Percentiles rank a stretch among this genome's conserved stretches.
These are phyloP conservation scores for Acanthosoma haemorrhoidale DNA, from an alignment of 2,888 invertebrate species.

Conservation along the genomic window DNA sequence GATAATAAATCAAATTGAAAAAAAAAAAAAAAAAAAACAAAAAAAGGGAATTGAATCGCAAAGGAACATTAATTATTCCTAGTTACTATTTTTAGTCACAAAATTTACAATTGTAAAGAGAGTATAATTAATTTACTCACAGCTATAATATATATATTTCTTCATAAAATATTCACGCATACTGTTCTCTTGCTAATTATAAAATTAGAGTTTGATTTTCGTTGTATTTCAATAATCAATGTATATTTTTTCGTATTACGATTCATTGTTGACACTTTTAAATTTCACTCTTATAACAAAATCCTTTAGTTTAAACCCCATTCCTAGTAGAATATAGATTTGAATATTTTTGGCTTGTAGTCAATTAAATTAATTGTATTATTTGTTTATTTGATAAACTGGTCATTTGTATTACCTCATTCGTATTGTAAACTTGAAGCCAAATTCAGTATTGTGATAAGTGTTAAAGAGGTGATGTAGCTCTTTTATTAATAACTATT, in stretches of 20 bases:
- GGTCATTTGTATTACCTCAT: slow-evolving; percentile 6
- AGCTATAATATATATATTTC: no score
- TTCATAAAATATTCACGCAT: no score
- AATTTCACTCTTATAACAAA: background rate
- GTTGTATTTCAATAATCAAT: no score
- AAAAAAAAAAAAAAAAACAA: background rate
- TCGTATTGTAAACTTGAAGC: background rate
- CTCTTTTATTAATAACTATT: background rate
- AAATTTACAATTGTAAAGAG: no score
- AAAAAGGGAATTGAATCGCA: no score
- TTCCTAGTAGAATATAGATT: background rate
- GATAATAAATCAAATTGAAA: background rate
- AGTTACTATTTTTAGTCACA: no score
- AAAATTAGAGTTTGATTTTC: no score
- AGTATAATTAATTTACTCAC: no score
- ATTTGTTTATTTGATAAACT: background rate
- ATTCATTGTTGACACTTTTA: no score
- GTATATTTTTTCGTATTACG: no score
- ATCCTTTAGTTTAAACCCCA: background rate
- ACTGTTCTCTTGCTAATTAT: no score
- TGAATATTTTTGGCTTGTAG: background rate
- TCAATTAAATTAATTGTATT: background rate
- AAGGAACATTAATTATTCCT: no score
- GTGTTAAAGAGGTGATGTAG: background rate
- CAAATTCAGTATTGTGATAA: slow-evolving; percentile 10